Conservation (phyloP, 1,140 invertebrate species). For the Sweltsa coloradensis region DNA sequence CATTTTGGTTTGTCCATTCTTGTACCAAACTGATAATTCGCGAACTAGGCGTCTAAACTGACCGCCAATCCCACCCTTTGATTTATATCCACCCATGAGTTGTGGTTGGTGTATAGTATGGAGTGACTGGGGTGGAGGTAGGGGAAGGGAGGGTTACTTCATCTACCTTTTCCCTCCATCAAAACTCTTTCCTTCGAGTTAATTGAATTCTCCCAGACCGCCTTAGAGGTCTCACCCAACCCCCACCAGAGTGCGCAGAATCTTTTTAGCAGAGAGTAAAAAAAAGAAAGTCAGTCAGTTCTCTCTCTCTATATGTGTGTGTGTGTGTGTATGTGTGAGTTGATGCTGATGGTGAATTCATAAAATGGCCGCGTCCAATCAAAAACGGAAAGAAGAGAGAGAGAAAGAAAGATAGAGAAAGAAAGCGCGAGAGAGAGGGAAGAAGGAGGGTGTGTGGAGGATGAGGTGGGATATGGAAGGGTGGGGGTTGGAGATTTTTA, state of each 20-base stretch:
- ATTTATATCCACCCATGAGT: too few species aligned
- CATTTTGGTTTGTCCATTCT: too few species aligned
- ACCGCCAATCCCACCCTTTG: too few species aligned
- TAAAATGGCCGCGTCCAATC: conserved; percentile 12
- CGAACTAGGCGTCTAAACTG: too few species aligned
- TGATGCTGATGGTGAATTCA: conserved; percentile 3
- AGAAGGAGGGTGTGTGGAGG: neutral
- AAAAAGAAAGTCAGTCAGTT: neutral
- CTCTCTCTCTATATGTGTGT: too few species aligned
- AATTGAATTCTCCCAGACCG: conserved; percentile 13
- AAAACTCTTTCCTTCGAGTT: conserved; percentile 10
- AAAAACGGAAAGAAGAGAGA: conserved; percentile 6
- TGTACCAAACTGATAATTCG: too few species aligned
- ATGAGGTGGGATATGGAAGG: too few species aligned
- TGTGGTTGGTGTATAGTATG: too few species aligned
- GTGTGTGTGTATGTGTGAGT: neutral
- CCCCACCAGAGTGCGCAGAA: conserved; percentile 4
- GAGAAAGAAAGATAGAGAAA: neutral
- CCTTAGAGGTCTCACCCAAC: neutral
- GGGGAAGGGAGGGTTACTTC: too few species aligned
- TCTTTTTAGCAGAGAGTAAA: neutral
- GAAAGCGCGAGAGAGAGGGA: neutral
- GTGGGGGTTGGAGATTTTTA: too few species aligned
- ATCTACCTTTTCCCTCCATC: conserved; percentile 5
- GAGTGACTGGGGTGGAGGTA: too few species aligned